These are phyloP conservation scores for Lottia scabra DNA, from an alignment of 2,888 invertebrate genomes.

Conservation along the genomic window DNA sequence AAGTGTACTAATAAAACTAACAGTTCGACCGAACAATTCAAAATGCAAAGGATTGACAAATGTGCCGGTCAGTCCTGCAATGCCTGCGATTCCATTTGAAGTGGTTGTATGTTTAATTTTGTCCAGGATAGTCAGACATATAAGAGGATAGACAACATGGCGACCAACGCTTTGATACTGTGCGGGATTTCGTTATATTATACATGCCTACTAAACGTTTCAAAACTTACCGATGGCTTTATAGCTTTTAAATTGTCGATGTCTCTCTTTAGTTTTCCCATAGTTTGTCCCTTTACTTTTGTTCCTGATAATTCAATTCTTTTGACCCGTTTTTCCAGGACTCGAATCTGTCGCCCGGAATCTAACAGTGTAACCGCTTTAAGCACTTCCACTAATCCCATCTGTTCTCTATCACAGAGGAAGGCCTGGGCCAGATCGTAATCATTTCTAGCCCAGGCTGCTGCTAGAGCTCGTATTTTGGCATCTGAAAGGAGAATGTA, in stretches of 20 bases:
- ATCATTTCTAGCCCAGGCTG: slow-evolving; percentile 65
- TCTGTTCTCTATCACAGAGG: slow-evolving; percentile 48
- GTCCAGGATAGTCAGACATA: too few relatives aligned
- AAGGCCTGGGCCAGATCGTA: slow-evolving; percentile 58
- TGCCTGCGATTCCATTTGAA: too few relatives aligned
- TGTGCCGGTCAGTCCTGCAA: too few relatives aligned
- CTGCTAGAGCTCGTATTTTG: slow-evolving; percentile 58
- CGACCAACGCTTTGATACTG: too few relatives aligned
- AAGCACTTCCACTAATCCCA: slow-evolving; percentile 62
- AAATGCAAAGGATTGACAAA: background rate
- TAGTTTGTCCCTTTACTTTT: slow-evolving; percentile 54
- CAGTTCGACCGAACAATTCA: too few relatives aligned
- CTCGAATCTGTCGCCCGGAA: slow-evolving; percentile 54
- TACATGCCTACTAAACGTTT: too few relatives aligned
- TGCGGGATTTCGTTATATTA: too few relatives aligned
- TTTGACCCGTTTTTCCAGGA: slow-evolving; percentile 62
- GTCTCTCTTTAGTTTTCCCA: slow-evolving; percentile 62
- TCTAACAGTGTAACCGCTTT: slow-evolving; percentile 62
- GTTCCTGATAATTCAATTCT: slow-evolving; percentile 50
- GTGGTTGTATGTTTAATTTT: too few relatives aligned
- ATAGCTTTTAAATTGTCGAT: slow-evolving; percentile 61
- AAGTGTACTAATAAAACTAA: too few relatives aligned
- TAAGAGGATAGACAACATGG: too few relatives aligned
- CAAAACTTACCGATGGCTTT: slow-evolving; percentile 53
- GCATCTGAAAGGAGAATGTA: slow-evolving; percentile 52